These are phyloP conservation scores for Gobio occitaniae DNA, from an alignment of 2,797 vertebrate species.

Conservation along the genomic window DNA sequence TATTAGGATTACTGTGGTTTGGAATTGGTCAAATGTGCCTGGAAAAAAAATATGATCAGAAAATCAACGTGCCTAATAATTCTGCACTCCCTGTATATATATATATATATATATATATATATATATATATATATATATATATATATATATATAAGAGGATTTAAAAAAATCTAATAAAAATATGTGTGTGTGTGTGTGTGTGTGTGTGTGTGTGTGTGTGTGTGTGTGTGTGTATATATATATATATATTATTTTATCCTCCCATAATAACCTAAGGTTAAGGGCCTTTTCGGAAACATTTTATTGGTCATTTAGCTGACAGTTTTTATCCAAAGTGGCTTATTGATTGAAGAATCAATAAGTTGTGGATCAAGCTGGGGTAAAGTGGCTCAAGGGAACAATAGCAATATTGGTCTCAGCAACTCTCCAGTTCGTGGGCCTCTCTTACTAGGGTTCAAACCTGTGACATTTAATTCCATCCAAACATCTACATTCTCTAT, in stretches of 20 bases:
- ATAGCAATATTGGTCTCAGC: background rate
- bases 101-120: too few relatives aligned
- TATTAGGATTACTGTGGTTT: too few relatives aligned
- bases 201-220: too few relatives aligned
- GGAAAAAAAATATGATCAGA: too few relatives aligned
- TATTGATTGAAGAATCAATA: background rate
- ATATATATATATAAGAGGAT: too few relatives aligned
- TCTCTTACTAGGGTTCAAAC: background rate
- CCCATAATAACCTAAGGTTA: background rate
- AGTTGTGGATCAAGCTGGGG: background rate
- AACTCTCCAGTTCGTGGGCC: background rate
- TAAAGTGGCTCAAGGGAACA: background rate
- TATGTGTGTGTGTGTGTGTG: too few relatives aligned
- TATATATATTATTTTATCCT: background rate
- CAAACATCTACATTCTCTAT: background rate
- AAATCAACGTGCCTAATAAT: too few relatives aligned
- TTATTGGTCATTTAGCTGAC: background rate
- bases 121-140: too few relatives aligned
- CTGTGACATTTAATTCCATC: background rate
- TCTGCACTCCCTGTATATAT: too few relatives aligned
- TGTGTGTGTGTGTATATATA: too few relatives aligned
- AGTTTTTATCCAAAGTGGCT: background rate
- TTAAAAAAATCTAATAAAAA: too few relatives aligned
- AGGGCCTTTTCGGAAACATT: background rate
- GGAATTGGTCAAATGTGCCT: too few relatives aligned